phyloP scores from a whole-genome alignment of 2,113 vertebrate species.

The Hucho hucho region DNA sequence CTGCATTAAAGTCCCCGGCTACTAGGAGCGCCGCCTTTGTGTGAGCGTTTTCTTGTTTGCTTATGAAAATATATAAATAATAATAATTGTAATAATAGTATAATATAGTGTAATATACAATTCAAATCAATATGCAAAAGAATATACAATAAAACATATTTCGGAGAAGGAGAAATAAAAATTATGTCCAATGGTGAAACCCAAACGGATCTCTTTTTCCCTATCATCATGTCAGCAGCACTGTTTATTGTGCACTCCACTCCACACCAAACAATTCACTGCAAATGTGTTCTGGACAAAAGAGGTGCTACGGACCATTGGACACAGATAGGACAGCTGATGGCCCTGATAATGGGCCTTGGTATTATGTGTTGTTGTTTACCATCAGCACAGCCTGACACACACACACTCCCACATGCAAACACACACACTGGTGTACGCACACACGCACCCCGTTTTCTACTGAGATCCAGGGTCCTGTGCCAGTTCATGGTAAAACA shows the following conservation, averaged over 20 bases:
- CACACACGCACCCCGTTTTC: neutral
- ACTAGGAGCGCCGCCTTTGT: no score
- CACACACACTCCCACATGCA: neutral
- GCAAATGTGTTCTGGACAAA: conserved; percentile 25
- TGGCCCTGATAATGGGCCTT: conserved; percentile 32
- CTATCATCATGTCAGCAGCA: conserved; percentile 1
- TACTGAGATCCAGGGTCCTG: no score
- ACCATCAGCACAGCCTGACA: conserved; percentile 17
- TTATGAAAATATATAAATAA: no score
- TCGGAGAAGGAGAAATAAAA: neutral
- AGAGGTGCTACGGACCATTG: conserved; percentile 34
- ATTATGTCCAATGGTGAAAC: neutral
- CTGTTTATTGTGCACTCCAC: conserved; percentile 4
- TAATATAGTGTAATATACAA: neutral
- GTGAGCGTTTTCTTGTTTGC: no score
- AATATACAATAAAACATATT: no score
- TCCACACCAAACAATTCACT: conserved; percentile 21
- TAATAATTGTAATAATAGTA: no score
- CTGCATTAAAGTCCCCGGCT: no score
- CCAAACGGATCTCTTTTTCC: no score
- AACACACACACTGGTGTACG: neutral
- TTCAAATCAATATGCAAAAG: neutral
- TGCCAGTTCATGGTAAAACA: neutral
- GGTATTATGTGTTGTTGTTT: conserved; percentile 37
- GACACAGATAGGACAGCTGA: conserved; percentile 20